Evolutionary conservation across 1,140 invertebrate genomes (phyloP), one percentile per base, ranked within the genome.

Genomic region (Wiebesia pumilae): DNA sequence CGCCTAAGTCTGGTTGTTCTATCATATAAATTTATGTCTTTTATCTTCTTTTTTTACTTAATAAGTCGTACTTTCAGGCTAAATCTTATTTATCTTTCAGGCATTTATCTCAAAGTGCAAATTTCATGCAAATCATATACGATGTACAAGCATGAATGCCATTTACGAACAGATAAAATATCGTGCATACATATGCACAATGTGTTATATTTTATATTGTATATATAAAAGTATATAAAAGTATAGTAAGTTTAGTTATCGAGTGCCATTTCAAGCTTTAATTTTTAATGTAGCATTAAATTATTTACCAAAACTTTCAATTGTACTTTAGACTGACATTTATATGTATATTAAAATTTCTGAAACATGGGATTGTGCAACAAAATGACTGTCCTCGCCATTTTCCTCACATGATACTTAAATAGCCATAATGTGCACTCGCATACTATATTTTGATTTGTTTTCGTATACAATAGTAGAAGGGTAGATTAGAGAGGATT

Each of bases 401-500:
- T 75, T 75, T 75, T 40, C 40, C 27, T 75, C 21, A 33, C 38
- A 75, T n/a, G 38, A 24, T 43, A 75, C 38, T 75, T 75, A 75
- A 75, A 75, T 75, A 75, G 38, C 38, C 27, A n/a, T 75, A 43
- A 43, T 75, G 43, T 10, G n/a, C 38, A 75, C 14, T 75, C 71
- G 27, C 71, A 40, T 43, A 43, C 38, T 75, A 75, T 75, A 75
- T 75, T 75, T 43, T 75, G 71, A 75, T 75, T 75, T 75, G 71
- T 75, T 75, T 75, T 40, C 24, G 27, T 75, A 21, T 43, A 75
- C 71, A 75, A n/a, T 27, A 43, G 71, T 12, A 27, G 38, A 75
- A 75, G 71, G 69, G 38, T 75, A 75, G 40, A 43, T 75, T 75
- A 75, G 38, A 75, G 71, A 75, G 71, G 71, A 75, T 75, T 75